Evolutionary conservation across 2,888 invertebrate genomes (phyloP).

Genomic region (Ophonus ardosiacus): DNA sequence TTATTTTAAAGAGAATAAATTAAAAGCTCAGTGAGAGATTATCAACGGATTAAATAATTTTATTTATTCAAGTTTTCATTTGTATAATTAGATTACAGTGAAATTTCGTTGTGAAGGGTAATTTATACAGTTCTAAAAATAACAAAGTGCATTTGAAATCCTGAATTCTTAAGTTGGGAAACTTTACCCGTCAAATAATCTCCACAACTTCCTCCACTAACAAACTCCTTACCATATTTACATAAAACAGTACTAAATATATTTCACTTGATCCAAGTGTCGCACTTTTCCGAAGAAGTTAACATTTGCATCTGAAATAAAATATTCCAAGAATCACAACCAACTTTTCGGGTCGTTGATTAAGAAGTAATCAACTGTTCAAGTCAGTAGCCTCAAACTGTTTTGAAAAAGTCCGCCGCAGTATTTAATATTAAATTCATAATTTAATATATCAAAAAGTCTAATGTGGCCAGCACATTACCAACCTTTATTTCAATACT

Average conservation of each 20-base stretch:
- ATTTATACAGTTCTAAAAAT: slow-evolving; percentile 33
- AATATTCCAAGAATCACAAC: slow-evolving; percentile 1
- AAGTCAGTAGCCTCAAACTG: not conserved
- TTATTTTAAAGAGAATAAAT: not conserved
- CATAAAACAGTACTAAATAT: slow-evolving; percentile 45
- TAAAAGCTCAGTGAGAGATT: not conserved
- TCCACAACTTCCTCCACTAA: slow-evolving; percentile 24
- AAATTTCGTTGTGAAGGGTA: slow-evolving; percentile 13
- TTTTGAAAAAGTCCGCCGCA: not conserved
- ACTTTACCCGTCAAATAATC: slow-evolving; percentile 31
- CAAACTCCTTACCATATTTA: slow-evolving; percentile 37
- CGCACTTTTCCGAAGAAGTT: slow-evolving; percentile 30
- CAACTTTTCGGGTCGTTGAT: slow-evolving; percentile 11
- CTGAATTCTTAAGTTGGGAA: slow-evolving; percentile 29
- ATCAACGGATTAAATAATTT: slow-evolving; percentile 2
- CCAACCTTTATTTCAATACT: too few relatives aligned
- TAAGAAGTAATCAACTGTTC: slow-evolving; percentile 28
- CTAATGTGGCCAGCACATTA: too few relatives aligned
- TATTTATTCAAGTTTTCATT: slow-evolving; percentile 27
- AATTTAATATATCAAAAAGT: not conserved
- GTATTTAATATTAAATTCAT: too few relatives aligned
- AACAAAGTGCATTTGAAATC: slow-evolving; percentile 28
- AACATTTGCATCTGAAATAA: slow-evolving; percentile 36
- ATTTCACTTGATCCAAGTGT: slow-evolving; percentile 35
- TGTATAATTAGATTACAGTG: slow-evolving; percentile 24